Base-by-base conservation (phyloP, 2,888 invertebrate species). In the Andrena camellia region DNA sequence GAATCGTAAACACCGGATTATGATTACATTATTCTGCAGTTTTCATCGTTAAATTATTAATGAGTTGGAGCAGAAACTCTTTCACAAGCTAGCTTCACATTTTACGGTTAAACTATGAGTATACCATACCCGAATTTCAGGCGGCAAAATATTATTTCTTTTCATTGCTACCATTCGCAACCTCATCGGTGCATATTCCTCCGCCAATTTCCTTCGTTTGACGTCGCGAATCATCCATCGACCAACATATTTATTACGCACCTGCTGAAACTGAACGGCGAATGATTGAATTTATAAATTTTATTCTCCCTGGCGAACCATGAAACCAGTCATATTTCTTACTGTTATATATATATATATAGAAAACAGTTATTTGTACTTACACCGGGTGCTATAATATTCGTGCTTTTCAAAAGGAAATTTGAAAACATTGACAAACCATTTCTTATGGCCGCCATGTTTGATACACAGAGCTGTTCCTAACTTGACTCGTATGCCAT, bases 91-190 rank as follows among this genome's bases (percentile, higher is more conserved):
- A n/a, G 0, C n/a, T 8, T 8, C 8, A 6, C 10, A 31, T 2
- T 52, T 59, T 62, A 8, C 23, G 35, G 60, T 81, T 78, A 76
- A 26, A 42, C 26, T 13, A 10, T 17, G 17, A 0, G 31, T 3
- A 10, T 20, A 4, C 26, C 87, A 88, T 92, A 96, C 96, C 92
- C 93, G 92, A 26, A 96, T 95, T 94, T 98, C 98, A 23, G 95
- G 89, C 0, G 99, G 99, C 62, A 99, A 94, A 83, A 99, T 96
- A 90, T 97, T 96, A 92, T 98, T 98, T 93, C 97, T 97, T 76
- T 98, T 96, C 77, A 99, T 92, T 0, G 97, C 96, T 93, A 98
- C 97, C 0, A 98, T 95, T 77, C 99, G 96, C 75, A 98, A 95
- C 85, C 99, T 95, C 79, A 97, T 96, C 1, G 97, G 95, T 60